A percentile compares a stretch with the other conserved stretches of the same genome.
Evolutionary conservation across 2,113 vertebrate species (phyloP).

Genomic region (Elephantulus edwardii): DNA sequence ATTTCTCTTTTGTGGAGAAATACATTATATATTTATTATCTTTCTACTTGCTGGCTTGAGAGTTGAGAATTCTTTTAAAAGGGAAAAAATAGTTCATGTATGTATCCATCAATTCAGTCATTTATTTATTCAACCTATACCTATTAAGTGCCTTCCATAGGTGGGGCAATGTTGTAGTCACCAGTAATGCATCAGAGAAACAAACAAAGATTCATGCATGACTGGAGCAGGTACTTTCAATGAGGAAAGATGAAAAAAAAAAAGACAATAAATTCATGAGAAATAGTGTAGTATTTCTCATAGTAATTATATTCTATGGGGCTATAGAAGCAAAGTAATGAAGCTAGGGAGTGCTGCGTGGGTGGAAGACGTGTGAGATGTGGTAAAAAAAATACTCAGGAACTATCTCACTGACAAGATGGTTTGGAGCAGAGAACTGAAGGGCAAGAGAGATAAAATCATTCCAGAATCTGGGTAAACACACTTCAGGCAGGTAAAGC

Average conservation of each 20-base stretch:
- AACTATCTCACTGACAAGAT: neutral
- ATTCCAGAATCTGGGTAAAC: neutral
- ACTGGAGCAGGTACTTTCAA: neutral
- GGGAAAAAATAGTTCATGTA: neutral
- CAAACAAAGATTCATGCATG: neutral
- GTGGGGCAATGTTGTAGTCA: neutral
- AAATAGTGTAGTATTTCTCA: neutral
- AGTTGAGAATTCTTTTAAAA: neutral
- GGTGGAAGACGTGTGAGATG: rapidly evolving
- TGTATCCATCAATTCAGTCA: neutral
- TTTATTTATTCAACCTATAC: neutral
- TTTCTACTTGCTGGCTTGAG: conserved; percentile 3
- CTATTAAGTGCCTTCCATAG: neutral
- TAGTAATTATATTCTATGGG: neutral
- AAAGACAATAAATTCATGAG: neutral
- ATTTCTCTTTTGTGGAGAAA: conserved; percentile 40
- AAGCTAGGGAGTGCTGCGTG: neutral
- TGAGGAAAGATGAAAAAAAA: neutral
- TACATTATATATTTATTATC: conserved; percentile 10
- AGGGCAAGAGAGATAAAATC: neutral
- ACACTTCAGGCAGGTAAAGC: neutral
- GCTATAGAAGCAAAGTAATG: neutral
- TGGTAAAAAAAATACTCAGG: neutral
- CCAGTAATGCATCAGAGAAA: neutral
- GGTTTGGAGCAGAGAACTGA: neutral